Evolutionary conservation across 2,797 vertebrate species (phyloP).

Genomic region (Pangasius larnaudii): DNA sequence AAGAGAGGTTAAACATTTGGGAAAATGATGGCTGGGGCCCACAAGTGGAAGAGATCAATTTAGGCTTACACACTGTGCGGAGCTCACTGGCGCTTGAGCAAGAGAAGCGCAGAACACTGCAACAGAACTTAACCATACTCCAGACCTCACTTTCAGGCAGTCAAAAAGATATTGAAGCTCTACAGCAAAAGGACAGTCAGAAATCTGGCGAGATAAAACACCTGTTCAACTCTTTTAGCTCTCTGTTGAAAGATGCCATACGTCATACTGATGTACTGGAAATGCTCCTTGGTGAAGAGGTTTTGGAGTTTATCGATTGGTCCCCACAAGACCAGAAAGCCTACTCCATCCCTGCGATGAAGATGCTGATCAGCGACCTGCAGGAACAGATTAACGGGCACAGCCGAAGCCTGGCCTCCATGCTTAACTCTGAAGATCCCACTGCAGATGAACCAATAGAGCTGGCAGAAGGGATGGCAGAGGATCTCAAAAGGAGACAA

Average conservation of each 20-base stretch:
- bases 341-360: slow-evolving; percentile 74
- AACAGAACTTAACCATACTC: slow-evolving; percentile 63
- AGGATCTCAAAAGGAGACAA: slow-evolving; percentile 14
- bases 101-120: slow-evolving; percentile 68
- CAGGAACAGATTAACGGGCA: slow-evolving; percentile 74
- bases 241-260: slow-evolving; percentile 83
- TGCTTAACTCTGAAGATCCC: slow-evolving; percentile 66
- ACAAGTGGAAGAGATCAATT: slow-evolving; percentile 73
- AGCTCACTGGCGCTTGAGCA: slow-evolving; percentile 72
- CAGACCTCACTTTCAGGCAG: slow-evolving; percentile 42
- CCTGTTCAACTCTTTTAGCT: slow-evolving; percentile 79
- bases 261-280: slow-evolving; percentile 84
- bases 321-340: slow-evolving; percentile 54
- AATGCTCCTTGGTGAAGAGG: slow-evolving; percentile 84
- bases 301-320: slow-evolving; percentile 77
- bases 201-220: slow-evolving; percentile 65
- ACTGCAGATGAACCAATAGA: slow-evolving; percentile 71
- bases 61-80: slow-evolving; percentile 74
- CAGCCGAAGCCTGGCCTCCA: slow-evolving; percentile 59
- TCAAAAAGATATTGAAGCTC: slow-evolving; percentile 62
- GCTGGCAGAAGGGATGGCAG: slow-evolving; percentile 56
- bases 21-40: slow-evolving; percentile 65
- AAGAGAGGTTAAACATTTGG: slow-evolving; percentile 46
- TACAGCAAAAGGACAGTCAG: slow-evolving; percentile 66
- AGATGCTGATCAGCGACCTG: slow-evolving; percentile 68